These are phyloP conservation scores for Pungitius pungitius DNA, from an alignment of 2,113 vertebrate genomes.

Conservation along the genomic window DNA sequence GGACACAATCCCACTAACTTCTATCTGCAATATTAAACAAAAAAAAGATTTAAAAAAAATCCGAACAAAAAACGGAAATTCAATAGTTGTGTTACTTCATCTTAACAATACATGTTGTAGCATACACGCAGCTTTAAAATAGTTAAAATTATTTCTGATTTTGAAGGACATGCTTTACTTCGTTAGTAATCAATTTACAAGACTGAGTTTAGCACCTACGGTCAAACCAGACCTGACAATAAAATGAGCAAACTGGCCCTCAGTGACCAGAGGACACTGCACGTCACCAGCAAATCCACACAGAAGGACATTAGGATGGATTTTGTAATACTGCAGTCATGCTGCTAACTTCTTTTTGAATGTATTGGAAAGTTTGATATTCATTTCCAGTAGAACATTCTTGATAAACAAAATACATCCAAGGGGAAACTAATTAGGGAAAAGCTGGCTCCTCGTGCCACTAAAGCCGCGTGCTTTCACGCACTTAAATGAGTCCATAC, in stretches of 20 bases:
- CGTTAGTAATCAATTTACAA: not conserved
- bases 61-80: not conserved
- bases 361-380: not conserved
- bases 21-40: not conserved
- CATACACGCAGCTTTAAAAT: not conserved
- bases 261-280: constrained; percentile 36
- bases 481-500: not conserved
- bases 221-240: not conserved
- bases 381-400: not conserved
- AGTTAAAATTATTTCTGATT: not conserved
- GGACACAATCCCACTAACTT: not conserved
- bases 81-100: too few species aligned
- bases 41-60: not conserved
- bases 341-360: not conserved
- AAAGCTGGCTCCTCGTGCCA: not conserved
- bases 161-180: not conserved
- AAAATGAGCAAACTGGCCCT: constrained; percentile 40
- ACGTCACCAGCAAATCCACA: not conserved
- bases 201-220: constrained; percentile 5
- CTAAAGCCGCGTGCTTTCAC: constrained; percentile 31
- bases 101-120: not conserved
- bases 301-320: not conserved
- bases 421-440: not conserved
- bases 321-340: not conserved
- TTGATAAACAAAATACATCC: not conserved